A percentile compares a stretch with the other conserved stretches of the same genome.
phyloP scores from a whole-genome alignment of 2,797 vertebrate genomes.

The Sebastes vulpes region DNA sequence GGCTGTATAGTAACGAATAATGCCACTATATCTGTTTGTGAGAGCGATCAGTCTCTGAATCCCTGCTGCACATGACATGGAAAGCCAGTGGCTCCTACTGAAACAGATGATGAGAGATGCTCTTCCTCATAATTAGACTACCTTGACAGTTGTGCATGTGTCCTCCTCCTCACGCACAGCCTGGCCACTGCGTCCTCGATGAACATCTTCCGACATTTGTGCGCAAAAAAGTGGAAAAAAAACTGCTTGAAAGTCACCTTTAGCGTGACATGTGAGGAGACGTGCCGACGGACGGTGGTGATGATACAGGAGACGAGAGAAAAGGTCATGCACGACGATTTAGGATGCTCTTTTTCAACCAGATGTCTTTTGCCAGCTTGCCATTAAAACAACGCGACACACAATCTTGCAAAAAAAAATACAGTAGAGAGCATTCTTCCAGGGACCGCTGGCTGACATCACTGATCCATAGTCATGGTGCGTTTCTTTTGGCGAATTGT shows the following conservation, averaged over 20 bases:
- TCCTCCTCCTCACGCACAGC: conserved; percentile 80
- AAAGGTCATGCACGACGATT: conserved; percentile 80
- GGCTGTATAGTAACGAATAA: conserved; percentile 57
- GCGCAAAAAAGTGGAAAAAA: conserved; percentile 81
- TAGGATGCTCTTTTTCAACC: conserved; percentile 72
- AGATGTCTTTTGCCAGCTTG: conserved; percentile 67
- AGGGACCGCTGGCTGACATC: conserved; percentile 90
- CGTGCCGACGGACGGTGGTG: conserved; percentile 62
- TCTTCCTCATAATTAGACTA: conserved; percentile 70
- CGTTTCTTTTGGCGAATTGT: conserved; percentile 85
- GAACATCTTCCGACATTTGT: conserved; percentile 79
- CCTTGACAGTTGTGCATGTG: conserved; percentile 80
- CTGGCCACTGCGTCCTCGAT: conserved; percentile 71
- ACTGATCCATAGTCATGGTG: conserved; percentile 88
- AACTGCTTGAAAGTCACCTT: conserved; percentile 84
- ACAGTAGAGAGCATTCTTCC: conserved; percentile 85
- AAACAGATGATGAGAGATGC: conserved; percentile 61
- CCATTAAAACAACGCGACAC: conserved; percentile 75
- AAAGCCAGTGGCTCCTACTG: conserved; percentile 62
- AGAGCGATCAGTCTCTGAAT: conserved; percentile 77
- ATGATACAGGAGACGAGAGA: conserved; percentile 62
- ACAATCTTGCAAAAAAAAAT: conserved; percentile 48
- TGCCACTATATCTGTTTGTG: conserved; percentile 70
- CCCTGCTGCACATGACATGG: conserved; percentile 81
- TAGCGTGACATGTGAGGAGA: conserved; percentile 81